A percentile compares a stretch with the other conserved stretches of the same genome.
Conservation (phyloP, 2,797 vertebrate species). For the Gymnodraco acuticeps region DNA sequence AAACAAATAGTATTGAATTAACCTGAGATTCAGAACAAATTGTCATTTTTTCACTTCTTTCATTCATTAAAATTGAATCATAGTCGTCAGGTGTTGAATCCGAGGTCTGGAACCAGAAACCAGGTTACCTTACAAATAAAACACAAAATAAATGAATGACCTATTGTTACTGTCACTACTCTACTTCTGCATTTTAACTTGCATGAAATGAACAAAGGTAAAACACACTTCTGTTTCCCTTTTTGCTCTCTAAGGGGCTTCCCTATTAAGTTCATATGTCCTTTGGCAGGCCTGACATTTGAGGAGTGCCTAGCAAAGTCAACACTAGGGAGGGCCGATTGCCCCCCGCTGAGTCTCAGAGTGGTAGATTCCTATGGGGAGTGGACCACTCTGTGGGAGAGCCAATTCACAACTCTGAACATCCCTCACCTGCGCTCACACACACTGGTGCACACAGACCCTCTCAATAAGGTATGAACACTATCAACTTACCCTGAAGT, state of each 20-base stretch:
- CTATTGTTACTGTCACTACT: background rate
- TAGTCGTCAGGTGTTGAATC: background rate
- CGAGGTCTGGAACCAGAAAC: background rate
- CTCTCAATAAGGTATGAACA: conserved; percentile 81
- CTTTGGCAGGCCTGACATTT: conserved; percentile 41
- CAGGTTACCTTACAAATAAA: background rate
- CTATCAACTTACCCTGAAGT: background rate
- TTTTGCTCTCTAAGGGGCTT: background rate
- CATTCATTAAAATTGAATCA: background rate
- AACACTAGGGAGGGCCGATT: background rate
- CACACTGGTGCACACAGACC: conserved; percentile 85
- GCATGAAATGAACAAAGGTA: background rate
- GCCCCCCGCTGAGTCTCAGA: conserved; percentile 59
- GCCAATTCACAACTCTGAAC: conserved; percentile 85
- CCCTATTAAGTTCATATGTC: background rate
- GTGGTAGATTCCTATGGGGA: conserved; percentile 85
- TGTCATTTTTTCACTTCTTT: background rate
- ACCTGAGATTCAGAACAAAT: background rate
- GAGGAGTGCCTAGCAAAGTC: conserved; percentile 37
- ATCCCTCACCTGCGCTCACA: conserved; percentile 88
- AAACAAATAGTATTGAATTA: background rate
- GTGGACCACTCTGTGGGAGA: conserved; percentile 84
- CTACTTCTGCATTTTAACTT: background rate
- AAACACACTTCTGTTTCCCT: background rate
- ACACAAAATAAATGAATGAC: background rate